These are phyloP conservation scores for Agrochola litura DNA, from an alignment of 2,888 invertebrate genomes.

Conservation along the genomic window DNA sequence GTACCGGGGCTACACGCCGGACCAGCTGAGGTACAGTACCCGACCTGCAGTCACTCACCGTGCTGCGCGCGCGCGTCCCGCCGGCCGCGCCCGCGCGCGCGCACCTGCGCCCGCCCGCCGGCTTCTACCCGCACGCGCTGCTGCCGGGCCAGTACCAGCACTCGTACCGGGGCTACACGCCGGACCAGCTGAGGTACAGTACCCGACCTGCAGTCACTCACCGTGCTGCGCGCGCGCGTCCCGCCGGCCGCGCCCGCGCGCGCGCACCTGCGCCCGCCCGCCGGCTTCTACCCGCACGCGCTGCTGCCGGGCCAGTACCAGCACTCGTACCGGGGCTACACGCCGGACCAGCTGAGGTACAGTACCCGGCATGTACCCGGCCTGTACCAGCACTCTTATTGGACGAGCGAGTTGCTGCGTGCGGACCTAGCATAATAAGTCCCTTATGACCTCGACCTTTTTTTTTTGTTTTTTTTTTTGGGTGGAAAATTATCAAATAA, in stretches of 20 bases:
- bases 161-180: slow-evolving; percentile 94
- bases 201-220: slow-evolving; percentile 98
- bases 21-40: too few species aligned
- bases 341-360: slow-evolving; percentile 93
- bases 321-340: slow-evolving; percentile 95
- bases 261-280: slow-evolving; percentile 85
- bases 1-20: slow-evolving; percentile 94
- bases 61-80: slow-evolving; percentile 91
- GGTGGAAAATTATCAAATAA: too few species aligned
- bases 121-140: slow-evolving; percentile 97
- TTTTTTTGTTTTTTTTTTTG: too few species aligned
- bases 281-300: slow-evolving; percentile 96
- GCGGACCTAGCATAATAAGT: not conserved
- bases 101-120: slow-evolving; percentile 87
- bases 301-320: slow-evolving; percentile 99
- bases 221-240: slow-evolving; percentile 92
- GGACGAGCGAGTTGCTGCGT: slow-evolving; percentile 74
- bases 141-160: slow-evolving; percentile 99
- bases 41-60: slow-evolving; percentile 97
- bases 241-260: slow-evolving; percentile 80
- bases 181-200: too few species aligned
- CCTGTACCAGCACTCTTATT: slow-evolving; percentile 61
- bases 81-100: slow-evolving; percentile 82
- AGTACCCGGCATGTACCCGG: slow-evolving; percentile 85
- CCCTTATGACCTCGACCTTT: not conserved